These are phyloP conservation scores for Engraulis encrasicolus DNA, from an alignment of 2,113 vertebrate genomes.

Conservation along the genomic window DNA sequence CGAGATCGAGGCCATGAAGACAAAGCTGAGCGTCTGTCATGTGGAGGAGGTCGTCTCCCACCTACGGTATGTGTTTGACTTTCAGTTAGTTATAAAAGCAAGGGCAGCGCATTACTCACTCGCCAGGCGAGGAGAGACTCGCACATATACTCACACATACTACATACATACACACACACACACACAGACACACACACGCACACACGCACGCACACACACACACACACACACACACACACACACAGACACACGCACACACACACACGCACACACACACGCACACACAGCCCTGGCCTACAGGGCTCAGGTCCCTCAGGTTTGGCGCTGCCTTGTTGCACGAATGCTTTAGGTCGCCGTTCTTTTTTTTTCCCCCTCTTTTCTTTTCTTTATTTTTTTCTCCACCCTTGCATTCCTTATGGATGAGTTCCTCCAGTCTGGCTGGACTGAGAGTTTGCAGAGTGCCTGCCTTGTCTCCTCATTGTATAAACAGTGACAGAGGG, in stretches of 20 bases:
- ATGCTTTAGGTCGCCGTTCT: neutral
- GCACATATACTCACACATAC: too few species aligned
- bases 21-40: constrained; percentile 75
- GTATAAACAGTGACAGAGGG: constrained; percentile 9
- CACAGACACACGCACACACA: too few species aligned
- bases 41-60: constrained; percentile 77
- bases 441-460: neutral
- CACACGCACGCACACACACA: too few species aligned
- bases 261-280: too few species aligned
- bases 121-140: too few species aligned
- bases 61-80: constrained; percentile 73
- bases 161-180: too few species aligned
- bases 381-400: neutral
- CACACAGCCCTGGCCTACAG: neutral
- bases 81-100: too few species aligned
- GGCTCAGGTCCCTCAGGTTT: neutral
- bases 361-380: neutral
- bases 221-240: too few species aligned
- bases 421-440: neutral
- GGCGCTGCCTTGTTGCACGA: neutral
- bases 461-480: constrained; percentile 10
- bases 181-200: too few species aligned
- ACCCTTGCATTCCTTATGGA: neutral
- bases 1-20: constrained; percentile 72
- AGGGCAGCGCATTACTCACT: too few species aligned